These are phyloP conservation scores for Pogonus chalceus DNA, from an alignment of 1,140 invertebrate species.

Conservation along the genomic window DNA sequence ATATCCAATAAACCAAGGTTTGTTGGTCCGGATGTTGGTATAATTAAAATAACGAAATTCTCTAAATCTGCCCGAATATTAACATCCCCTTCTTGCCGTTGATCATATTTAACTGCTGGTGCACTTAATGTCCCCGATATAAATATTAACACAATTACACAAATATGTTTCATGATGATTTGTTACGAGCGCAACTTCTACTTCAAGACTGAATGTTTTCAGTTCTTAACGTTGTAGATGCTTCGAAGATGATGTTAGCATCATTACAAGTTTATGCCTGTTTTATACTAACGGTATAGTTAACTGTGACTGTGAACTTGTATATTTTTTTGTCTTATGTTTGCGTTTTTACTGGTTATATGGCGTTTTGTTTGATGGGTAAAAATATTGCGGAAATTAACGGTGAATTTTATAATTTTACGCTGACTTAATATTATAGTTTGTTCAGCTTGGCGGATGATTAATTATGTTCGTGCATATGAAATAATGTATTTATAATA, in stretches of 20 bases:
- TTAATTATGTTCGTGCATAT: too few relatives aligned
- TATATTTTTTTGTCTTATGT: neutral
- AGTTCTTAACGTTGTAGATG: neutral
- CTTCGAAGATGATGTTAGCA: neutral
- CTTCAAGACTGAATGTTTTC: neutral
- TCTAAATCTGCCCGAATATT: conserved; percentile 53
- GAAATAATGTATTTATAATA: too few relatives aligned
- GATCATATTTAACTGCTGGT: conserved; percentile 38
- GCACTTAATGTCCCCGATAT: neutral
- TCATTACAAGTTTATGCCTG: neutral
- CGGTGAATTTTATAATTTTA: neutral
- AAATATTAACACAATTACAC: neutral
- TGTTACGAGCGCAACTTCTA: neutral
- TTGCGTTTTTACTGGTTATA: neutral
- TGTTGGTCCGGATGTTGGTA: conserved; percentile 38
- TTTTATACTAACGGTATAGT: neutral
- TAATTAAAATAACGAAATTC: conserved; percentile 49
- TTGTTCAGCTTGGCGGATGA: too few relatives aligned
- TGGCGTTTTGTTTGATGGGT: neutral
- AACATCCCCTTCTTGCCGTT: conserved; percentile 48
- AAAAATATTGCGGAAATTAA: neutral
- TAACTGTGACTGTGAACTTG: neutral
- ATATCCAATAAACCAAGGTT: conserved; percentile 32
- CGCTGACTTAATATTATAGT: neutral
- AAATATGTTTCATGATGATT: neutral